Conservation (phyloP, 2,797 vertebrate species). For the Choloepus didactylus region DNA sequence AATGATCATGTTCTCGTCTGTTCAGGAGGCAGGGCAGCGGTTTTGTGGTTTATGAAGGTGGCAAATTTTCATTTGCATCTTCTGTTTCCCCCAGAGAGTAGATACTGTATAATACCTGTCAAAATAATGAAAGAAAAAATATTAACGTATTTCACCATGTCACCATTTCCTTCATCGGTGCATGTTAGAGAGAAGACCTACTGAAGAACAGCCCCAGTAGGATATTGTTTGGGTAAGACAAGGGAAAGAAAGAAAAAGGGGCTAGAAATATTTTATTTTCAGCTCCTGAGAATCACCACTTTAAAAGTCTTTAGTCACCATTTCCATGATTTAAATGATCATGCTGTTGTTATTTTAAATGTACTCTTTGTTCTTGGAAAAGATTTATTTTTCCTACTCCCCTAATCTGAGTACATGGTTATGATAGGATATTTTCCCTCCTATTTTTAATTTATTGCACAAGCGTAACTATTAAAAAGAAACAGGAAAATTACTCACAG, state of each 20-base stretch:
- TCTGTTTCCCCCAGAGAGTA: not conserved
- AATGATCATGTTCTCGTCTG: not conserved
- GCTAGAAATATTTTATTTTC: slow-evolving; percentile 6
- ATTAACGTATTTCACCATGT: not conserved
- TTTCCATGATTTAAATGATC: not conserved
- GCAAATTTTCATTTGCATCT: not conserved
- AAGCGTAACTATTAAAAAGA: not conserved
- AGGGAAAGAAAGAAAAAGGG: not conserved
- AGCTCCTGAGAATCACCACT: not conserved
- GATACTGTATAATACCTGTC: not conserved
- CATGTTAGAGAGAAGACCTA: not conserved
- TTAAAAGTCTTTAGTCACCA: not conserved
- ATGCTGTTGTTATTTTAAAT: not conserved
- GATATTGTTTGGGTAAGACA: not conserved
- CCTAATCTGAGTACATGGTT: slow-evolving; percentile 20
- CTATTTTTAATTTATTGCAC: not conserved
- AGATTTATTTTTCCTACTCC: not conserved
- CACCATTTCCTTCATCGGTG: not conserved
- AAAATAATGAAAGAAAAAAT: not conserved
- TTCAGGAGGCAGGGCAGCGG: not conserved
- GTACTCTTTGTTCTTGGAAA: not conserved
- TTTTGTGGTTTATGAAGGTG: not conserved
- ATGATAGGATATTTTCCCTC: not conserved
- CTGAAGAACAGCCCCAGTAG: not conserved
- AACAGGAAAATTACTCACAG: not conserved